Base-by-base conservation (phyloP, 2,113 vertebrate species). In the Hiodon tergisus region DNA sequence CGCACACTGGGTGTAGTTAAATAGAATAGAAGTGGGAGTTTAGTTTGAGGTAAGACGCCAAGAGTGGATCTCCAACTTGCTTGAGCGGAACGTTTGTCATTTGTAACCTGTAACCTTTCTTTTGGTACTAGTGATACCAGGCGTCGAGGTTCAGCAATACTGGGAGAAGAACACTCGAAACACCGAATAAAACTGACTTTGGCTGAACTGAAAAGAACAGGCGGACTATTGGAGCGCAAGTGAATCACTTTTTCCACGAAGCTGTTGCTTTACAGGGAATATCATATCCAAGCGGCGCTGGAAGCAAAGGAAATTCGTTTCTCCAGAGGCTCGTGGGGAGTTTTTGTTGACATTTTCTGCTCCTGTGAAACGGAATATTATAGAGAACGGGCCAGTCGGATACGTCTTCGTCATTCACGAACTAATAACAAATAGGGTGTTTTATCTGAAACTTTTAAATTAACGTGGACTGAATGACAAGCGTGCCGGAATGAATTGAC, bases 191-290 rank as follows among this genome's bases (percentile, higher is more conserved):
- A 31, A 53, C 52, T 47, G 11, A 9, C 16, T 8, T 55, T 47
- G 46, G 7, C 9, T 48, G 16, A 14, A 9, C 51, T 52, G 52
- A 51, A 31, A 66, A 13, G 61, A 66, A 55, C 60, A 53, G 61
- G 16, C 5, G 7, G 47, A 48, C 77, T 73, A 50, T 62, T 69
- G 58, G 4, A 5, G 62, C 46, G 71, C 60, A 69, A 68, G 69
- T 74, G 78, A 83, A 69, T 78, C 76, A 77, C 72, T 78, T 81
- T 81, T 85, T 83, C 80, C 80, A 76, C 6, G 68, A 73, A 83
- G 68, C 75, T 68, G 61, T 55, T 61, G 47, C 47, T 71, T 58
- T 48, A 72, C 52, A 48, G 59, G 71, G 74, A 72, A 59, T 70
- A 11, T 79, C 17, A 59, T 14, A 14, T 6, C 57, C 46, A 63